These are phyloP conservation scores for Aegithalos caudatus DNA, from an alignment of 2,113 vertebrate genomes.

Conservation along the genomic window DNA sequence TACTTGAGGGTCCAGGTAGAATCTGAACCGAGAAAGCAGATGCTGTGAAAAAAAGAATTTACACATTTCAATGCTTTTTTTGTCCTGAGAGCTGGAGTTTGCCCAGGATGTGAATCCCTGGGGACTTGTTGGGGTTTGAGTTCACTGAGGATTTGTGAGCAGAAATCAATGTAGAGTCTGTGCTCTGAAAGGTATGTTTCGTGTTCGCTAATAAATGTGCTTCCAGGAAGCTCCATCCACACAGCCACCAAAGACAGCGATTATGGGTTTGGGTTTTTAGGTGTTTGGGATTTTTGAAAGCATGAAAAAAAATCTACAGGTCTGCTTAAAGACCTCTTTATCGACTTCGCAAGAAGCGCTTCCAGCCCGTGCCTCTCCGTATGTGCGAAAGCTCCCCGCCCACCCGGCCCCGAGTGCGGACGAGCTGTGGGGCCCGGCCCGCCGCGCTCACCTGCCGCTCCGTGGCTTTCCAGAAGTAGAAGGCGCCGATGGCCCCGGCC, in stretches of 20 bases:
- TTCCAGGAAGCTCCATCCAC: slow-evolving; percentile 4
- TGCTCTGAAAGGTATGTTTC: background rate
- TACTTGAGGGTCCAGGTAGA: background rate
- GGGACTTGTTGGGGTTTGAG: background rate
- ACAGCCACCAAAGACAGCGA: background rate
- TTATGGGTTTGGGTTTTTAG: background rate
- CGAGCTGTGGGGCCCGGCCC: background rate
- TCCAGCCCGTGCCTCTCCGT: background rate
- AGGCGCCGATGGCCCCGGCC: slow-evolving; percentile 83
- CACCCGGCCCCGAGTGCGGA: background rate
- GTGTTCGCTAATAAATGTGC: slow-evolving; percentile 12
- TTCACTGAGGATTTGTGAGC: slow-evolving; percentile 8
- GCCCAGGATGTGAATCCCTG: slow-evolving; percentile 44
- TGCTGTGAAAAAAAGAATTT: slow-evolving; percentile 51
- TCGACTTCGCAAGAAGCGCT: background rate
- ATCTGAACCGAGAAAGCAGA: background rate
- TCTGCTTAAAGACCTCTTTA: slow-evolving; percentile 3
- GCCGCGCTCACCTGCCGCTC: slow-evolving; percentile 81
- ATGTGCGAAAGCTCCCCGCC: background rate
- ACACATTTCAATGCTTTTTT: slow-evolving; percentile 65
- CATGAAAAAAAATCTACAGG: background rate
- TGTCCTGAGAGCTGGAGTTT: slow-evolving; percentile 58
- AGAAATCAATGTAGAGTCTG: slow-evolving; percentile 55
- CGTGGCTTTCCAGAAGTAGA: slow-evolving; percentile 88
- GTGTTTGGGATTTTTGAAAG: background rate